Base-by-base conservation (phyloP, 92 coral and sea anemone genomes). In the Parazoanthus swiftii region DNA sequence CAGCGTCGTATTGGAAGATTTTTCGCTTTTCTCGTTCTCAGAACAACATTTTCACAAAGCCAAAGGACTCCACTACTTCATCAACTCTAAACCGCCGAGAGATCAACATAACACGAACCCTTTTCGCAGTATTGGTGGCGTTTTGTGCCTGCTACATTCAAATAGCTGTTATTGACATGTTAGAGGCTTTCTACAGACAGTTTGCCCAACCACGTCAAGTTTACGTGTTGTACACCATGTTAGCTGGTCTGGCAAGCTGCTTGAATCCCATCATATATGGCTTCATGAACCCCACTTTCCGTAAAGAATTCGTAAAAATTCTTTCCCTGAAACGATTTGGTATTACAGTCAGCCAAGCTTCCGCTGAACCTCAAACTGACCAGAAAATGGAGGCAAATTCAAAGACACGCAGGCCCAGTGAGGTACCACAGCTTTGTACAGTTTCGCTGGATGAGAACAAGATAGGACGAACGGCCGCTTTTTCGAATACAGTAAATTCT, bases 101-200 rank as follows among this genome's bases (percentile, higher is more conserved):
- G 23, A 83, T 83, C 77, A 68, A 48, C 29, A 68, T 83, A 25
- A 83, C 86, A 26, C 56, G 86, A 43, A 48, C 65, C 6, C 42
- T 83, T 0, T 83, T 83, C 13, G 86, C 86, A 13, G 44, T 83
- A 43, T 25, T 83, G 18, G 86, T 83, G 14, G 86, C 65, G 39
- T 83, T 83, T 48, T 83, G 25, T 33, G 58, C 42, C 77, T 83
- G 86, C 43, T 83, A 83, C 21, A 44, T 83, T 25, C 86, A 83
- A 35, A 83, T 83, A 43, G 86, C 86, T 14, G 77, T 83, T 83
- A 83, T 83, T 26, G 86, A 83, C 58, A 68, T 83, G 86, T 44
- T 68, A 20, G 86, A 83, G 7, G 44, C 77, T 3, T 21, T 83
- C 20, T 43, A 83, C 63, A 83, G 23, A 43, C 86, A 83, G 44